A percentile compares a stretch with the other conserved stretches of the same genome.
phyloP scores from a whole-genome alignment of 2,888 invertebrate genomes.

The Cheilosia impressa region DNA sequence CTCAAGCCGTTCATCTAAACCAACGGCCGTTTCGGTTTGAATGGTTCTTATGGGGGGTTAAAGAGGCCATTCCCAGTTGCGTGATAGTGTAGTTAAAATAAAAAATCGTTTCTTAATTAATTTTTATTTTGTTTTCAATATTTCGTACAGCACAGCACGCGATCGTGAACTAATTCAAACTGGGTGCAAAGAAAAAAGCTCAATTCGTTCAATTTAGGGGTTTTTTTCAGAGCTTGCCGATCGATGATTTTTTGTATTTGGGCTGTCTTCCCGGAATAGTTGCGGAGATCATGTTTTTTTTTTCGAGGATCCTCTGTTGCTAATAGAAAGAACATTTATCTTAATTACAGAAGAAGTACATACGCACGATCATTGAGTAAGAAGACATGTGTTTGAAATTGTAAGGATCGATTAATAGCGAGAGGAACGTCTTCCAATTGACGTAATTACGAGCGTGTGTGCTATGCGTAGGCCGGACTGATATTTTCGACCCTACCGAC shows the following conservation, averaged over 20 bases:
- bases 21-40: slow-evolving; percentile 14
- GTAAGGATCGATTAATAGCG: slow-evolving; percentile 54
- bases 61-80: slow-evolving; percentile 47
- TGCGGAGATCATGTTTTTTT: slow-evolving; percentile 19
- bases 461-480: background rate
- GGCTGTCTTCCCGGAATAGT: background rate
- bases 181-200: background rate
- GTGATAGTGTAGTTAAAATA: slow-evolving; percentile 27
- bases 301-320: slow-evolving; percentile 13
- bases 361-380: slow-evolving; percentile 10
- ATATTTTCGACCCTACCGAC: slow-evolving; percentile 1
- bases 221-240: slow-evolving; percentile 28
- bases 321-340: slow-evolving; percentile 61
- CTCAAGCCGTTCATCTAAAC: slow-evolving; percentile 8
- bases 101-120: slow-evolving; percentile 26
- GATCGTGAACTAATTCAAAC: slow-evolving; percentile 50
- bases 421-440: slow-evolving; percentile 37
- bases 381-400: slow-evolving; percentile 51
- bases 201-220: slow-evolving; percentile 47
- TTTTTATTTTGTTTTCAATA: slow-evolving; percentile 26
- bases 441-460: slow-evolving; percentile 42
- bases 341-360: slow-evolving; percentile 30
- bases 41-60: slow-evolving; percentile 4
- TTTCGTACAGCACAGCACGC: slow-evolving; percentile 39
- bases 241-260: background rate